These are phyloP conservation scores for Leptinotarsa rubiginosa DNA, from an alignment of 2,888 invertebrate genomes.

Conservation along the genomic window DNA sequence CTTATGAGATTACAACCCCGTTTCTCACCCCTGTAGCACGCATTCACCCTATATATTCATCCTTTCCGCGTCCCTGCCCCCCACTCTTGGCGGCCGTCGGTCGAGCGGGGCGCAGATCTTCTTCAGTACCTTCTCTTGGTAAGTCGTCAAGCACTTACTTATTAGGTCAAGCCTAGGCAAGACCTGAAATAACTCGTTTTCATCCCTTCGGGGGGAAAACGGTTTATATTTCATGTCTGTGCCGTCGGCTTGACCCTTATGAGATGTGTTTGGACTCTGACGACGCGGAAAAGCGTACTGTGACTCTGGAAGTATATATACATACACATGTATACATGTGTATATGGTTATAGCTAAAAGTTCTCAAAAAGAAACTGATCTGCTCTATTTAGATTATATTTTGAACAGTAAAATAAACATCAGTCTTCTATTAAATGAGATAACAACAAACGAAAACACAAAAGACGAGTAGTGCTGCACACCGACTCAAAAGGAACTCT, in stretches of 20 bases:
- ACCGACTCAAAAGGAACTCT: no score
- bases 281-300: no score
- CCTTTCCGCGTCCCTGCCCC: constrained; percentile 7
- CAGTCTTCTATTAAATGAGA: no score
- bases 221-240: constrained; percentile 24
- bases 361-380: no score
- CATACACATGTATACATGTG: no score
- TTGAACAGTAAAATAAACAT: no score
- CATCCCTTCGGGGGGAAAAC: constrained; percentile 27
- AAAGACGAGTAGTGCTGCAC: no score
- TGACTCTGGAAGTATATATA: no score
- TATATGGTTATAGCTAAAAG: no score
- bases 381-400: no score
- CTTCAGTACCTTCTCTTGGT: constrained; percentile 10
- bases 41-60: constrained; percentile 12
- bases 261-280: constrained; percentile 21
- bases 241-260: constrained; percentile 29
- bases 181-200: constrained; percentile 31
- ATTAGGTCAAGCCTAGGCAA: constrained; percentile 30
- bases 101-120: constrained; percentile 4
- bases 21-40: constrained; percentile 16
- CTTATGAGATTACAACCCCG: constrained; percentile 16
- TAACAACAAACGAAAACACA: no score
- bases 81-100: neutral
- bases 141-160: constrained; percentile 13